phyloP scores from a whole-genome alignment of 2,113 vertebrate species.

The Chaetura pelagica region DNA sequence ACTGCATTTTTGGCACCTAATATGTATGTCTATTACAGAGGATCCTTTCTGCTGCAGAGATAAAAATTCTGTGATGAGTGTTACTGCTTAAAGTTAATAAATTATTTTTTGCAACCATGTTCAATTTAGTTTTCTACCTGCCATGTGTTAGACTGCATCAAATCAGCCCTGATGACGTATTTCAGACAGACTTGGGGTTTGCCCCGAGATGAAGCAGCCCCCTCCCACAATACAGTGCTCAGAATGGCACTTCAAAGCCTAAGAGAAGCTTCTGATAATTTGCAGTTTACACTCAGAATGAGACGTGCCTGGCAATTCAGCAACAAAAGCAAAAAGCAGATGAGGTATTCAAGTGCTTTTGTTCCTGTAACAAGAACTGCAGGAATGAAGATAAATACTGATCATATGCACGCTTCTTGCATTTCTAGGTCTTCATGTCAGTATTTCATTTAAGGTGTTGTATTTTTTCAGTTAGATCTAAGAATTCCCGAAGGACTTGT shows the following conservation, averaged over 20 bases:
- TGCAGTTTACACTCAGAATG: not conserved
- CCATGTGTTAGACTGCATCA: not conserved
- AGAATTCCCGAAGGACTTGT: not conserved
- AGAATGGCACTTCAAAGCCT: not conserved
- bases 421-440: not conserved
- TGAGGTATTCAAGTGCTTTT: not conserved
- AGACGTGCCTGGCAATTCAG: not conserved
- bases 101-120: not conserved
- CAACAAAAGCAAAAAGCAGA: not conserved
- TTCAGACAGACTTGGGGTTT: not conserved
- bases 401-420: not conserved
- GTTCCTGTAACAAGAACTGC: not conserved
- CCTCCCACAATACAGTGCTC: not conserved
- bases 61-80: not conserved
- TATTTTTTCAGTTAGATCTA: not conserved
- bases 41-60: not conserved
- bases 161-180: accelerated
- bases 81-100: not conserved
- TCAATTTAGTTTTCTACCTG: not conserved
- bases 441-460: not conserved
- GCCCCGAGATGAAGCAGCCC: not conserved
- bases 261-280: not conserved
- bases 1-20: not conserved
- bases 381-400: not conserved
- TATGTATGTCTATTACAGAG: not conserved